Evolutionary conservation across 2,888 invertebrate genomes (phyloP), one percentile per base, ranked within the genome.

Genomic region (Xanthorhoe designata): DNA sequence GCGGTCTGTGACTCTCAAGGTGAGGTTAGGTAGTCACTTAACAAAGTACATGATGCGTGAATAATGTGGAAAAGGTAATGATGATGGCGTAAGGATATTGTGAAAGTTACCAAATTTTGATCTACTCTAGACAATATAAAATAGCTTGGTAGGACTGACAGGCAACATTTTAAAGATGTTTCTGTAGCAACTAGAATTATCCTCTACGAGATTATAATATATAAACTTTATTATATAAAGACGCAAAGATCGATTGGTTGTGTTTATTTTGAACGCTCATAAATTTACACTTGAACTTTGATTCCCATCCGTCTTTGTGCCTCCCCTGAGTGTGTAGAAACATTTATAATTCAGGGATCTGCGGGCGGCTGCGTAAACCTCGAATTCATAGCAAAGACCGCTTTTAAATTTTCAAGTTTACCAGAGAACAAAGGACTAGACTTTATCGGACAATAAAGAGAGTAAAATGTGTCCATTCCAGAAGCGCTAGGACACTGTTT

Each of bases 401-500:
- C 81, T 86, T 90, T 90, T 88, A 90, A 90, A 90, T 85, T 90
- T 89, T 87, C 85, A 89, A 87, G 87, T 64, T 68, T 64, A 87
- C 79, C 79, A 66, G 82, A 82, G 87, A 87, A 90, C 89, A 90
- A 87, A 88, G 87, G 85, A 82, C 78, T 81, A 82, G 84, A 83
- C 82, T 89, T 87, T 86, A 87, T 87, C 85, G 83, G 82, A 82
- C 84, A 78, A 84, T 89, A 90, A 91, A 89, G 86, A 86, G 84
- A 86, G 88, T 84, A 87, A 89, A 91, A 87, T 90, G 88, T 90
- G 87, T 89, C 86, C 81, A 81, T 78, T 85, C 87, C 88, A 87
- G 81, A 76, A 79, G 80, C 79, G 82, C 84, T 79, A 77, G 78
- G 78, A 80, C 78, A 78, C 76, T 79, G 78, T 85, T 85, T 86